Evolutionary conservation across 1,140 invertebrate genomes (phyloP), one percentile per base, ranked within the genome.

Genomic region (Ridgeia piscesae): DNA sequence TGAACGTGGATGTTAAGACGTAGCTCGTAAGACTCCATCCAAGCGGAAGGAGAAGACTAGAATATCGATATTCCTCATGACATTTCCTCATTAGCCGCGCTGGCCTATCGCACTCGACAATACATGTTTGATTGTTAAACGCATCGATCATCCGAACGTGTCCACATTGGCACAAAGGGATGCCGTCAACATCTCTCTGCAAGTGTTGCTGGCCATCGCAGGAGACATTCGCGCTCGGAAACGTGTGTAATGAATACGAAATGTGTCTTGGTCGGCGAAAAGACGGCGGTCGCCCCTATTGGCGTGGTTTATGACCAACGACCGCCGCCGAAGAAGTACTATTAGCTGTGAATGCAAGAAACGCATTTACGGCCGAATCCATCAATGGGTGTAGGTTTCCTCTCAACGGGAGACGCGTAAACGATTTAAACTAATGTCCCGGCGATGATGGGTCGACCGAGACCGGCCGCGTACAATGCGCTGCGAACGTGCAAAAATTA

Each of bases 181-280:
- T 77, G 14, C 58, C 58, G 58, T 77, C 58, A 77, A 77, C 58
- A 77, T 77, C 58, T 77, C 58, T 4, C 8, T 27, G 58, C 27
- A 77, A 77, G 58, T 77, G 58, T 77, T 77, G 58, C 27, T 77
- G 58, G 17, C 58, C 58, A 77, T 77, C 58, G 58, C 14, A 31
- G 27, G 17, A 31, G 58, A 77, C 58, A 77, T 77, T 77, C 58
- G 58, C 58, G 27, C 17, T 77, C 8, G 58, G 58, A 77, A 77
- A 77, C 58, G 58, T 77, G 58, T 77, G 58, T 77, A 77, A 77
- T 77, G 58, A 77, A 77, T 77, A 77, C 58, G 58, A 77, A 77
- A 77, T 77, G 58, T 27, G 58, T 77, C 11, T 9, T 31, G 58
- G 58, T 77, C 58, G 27, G 58, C 27, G 17, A 31, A 77, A 77